These are phyloP conservation scores for Tolmerus cingulatus DNA, from an alignment of 2,888 invertebrate genomes.

Conservation along the genomic window DNA sequence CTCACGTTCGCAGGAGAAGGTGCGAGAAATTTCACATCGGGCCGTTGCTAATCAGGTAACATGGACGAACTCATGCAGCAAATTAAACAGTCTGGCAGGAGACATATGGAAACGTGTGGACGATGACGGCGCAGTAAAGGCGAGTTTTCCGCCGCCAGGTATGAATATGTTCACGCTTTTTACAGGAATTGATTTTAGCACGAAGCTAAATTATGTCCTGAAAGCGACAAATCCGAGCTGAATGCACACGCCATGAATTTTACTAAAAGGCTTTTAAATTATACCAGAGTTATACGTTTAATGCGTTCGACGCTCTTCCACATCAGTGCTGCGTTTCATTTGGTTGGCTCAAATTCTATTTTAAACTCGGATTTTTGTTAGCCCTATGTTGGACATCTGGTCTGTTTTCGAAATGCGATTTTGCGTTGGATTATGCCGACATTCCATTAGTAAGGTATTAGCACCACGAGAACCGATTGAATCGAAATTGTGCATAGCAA, in stretches of 20 bases:
- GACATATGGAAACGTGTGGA: not conserved
- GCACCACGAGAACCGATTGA: not conserved
- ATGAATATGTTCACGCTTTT: conserved; percentile 2
- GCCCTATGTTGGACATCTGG: not conserved
- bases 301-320: not conserved
- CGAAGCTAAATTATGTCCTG: not conserved
- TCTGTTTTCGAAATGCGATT: not conserved
- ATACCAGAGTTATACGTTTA: not conserved
- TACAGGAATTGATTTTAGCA: conserved; percentile 14
- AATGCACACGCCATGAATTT: not conserved
- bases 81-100: conserved; percentile 27
- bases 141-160: not conserved
- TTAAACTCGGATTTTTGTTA: not conserved
- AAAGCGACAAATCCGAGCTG: conserved; percentile 3
- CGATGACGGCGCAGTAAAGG: not conserved
- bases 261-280: conserved; percentile 28
- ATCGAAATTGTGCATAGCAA: not conserved
- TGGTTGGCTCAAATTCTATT: not conserved
- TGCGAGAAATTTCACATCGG: conserved; percentile 35
- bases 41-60: conserved; percentile 33
- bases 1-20: conserved; percentile 1
- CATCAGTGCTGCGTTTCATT: not conserved
- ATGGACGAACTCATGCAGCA: conserved; percentile 34
- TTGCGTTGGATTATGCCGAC: not conserved
- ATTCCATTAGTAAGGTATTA: not conserved